Conservation (phyloP, 2,113 vertebrate genomes). For the Neolamprologus kungweensis region DNA sequence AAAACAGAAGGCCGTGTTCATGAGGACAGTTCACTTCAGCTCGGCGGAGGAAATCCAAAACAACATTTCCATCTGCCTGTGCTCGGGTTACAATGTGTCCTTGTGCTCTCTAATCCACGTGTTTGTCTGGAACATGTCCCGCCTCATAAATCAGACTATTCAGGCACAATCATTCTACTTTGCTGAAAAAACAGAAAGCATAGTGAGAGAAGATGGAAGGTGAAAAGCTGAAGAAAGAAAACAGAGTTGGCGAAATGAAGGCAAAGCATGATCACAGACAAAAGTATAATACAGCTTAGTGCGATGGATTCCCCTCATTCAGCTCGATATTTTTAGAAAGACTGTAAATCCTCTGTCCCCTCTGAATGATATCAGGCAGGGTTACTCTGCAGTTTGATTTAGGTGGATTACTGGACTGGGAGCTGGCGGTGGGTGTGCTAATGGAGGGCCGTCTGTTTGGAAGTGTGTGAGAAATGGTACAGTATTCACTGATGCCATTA, state of each 20-base stretch:
- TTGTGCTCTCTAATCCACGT: conserved; percentile 48
- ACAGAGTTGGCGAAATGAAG: conserved; percentile 16
- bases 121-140: conserved; percentile 53
- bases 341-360: conserved; percentile 33
- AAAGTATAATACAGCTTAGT: conserved; percentile 30
- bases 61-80: conserved; percentile 23
- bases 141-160: conserved; percentile 26
- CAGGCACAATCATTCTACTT: conserved; percentile 33
- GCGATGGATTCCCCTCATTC: conserved; percentile 17
- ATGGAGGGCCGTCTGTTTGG: neutral
- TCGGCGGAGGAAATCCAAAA: conserved; percentile 3
- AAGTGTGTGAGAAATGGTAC: neutral
- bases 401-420: conserved; percentile 40
- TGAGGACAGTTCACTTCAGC: conserved; percentile 10
- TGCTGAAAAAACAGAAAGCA: neutral
- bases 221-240: neutral
- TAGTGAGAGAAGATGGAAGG: neutral
- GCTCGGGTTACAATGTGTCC: conserved; percentile 35
- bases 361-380: conserved; percentile 22
- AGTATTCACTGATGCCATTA: conserved; percentile 12
- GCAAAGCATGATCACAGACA: conserved; percentile 7
- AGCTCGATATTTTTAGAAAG: conserved; percentile 33
- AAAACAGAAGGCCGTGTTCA: neutral
- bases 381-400: conserved; percentile 33
- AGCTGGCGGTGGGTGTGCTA: neutral